phyloP scores from a whole-genome alignment of 2,888 invertebrate genomes.

The Chesias legatella region DNA sequence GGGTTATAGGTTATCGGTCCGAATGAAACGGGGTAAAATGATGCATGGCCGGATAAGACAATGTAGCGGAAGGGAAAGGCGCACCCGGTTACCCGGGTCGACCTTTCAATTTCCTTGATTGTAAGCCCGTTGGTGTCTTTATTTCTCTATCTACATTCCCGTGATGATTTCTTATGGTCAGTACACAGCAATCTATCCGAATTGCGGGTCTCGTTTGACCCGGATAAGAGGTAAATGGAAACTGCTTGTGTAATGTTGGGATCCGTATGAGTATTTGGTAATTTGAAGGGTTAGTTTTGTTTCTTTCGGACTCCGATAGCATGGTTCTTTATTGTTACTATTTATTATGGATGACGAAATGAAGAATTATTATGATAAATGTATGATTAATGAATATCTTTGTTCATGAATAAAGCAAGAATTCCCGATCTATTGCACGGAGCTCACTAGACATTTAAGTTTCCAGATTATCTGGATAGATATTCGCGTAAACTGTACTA shows the following conservation, averaged over 20 bases:
- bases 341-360: too few relatives aligned
- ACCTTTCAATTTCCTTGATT: slow-evolving; percentile 75
- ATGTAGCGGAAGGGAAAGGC: slow-evolving; percentile 62
- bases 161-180: slow-evolving; percentile 45
- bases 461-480: neutral
- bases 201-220: slow-evolving; percentile 27
- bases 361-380: too few relatives aligned
- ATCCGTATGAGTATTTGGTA: neutral
- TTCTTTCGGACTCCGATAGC: neutral
- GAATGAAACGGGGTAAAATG: slow-evolving; percentile 50
- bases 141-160: slow-evolving; percentile 48
- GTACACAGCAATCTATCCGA: slow-evolving; percentile 27
- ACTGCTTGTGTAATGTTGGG: slow-evolving; percentile 16
- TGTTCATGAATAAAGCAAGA: neutral
- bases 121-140: slow-evolving; percentile 44
- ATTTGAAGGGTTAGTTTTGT: slow-evolving; percentile 2
- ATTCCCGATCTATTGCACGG: neutral
- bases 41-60: slow-evolving; percentile 64
- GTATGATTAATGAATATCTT: too few relatives aligned
- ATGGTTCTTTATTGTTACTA: too few relatives aligned
- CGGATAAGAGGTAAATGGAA: slow-evolving; percentile 29
- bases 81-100: slow-evolving; percentile 48
- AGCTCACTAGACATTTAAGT: slow-evolving; percentile 1
- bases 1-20: slow-evolving; percentile 36
- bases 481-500: slow-evolving; percentile 7